Percentiles rank a stretch among this genome's conserved stretches.
phyloP scores from a whole-genome alignment of 2,888 invertebrate genomes.

The Calameuta pallipes region DNA sequence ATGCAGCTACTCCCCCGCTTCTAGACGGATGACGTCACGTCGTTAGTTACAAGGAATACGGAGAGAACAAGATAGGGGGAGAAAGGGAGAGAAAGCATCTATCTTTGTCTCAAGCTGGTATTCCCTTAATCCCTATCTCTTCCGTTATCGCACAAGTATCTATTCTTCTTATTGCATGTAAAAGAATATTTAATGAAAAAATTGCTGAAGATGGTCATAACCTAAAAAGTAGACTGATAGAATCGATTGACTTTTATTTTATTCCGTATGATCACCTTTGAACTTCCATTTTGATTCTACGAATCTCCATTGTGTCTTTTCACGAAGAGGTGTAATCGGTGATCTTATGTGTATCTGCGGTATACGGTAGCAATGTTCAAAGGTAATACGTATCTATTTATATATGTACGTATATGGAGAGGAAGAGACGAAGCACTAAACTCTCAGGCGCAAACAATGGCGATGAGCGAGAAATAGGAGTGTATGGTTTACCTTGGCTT shows the following conservation, averaged over 20 bases:
- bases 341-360: neutral
- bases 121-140: neutral
- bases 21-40: neutral
- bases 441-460: neutral
- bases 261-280: neutral
- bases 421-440: neutral
- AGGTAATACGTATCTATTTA: neutral
- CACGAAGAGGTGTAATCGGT: neutral
- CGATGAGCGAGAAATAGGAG: slow-evolving; percentile 1
- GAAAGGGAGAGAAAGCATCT: neutral
- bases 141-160: neutral
- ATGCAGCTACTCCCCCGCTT: neutral
- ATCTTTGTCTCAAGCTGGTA: neutral
- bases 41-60: neutral
- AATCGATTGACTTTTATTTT: neutral
- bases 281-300: neutral
- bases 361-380: neutral
- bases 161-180: neutral
- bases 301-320: neutral
- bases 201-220: neutral
- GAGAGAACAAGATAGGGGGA: neutral
- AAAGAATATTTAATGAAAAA: too few species aligned
- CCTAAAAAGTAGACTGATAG: neutral
- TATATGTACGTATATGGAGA: neutral
- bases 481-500: neutral